A percentile compares a stretch with the other conserved stretches of the same genome.
Evolutionary conservation across 92 coral and sea anemone genomes (phyloP).

Genomic region (Virgularia gustaviana): DNA sequence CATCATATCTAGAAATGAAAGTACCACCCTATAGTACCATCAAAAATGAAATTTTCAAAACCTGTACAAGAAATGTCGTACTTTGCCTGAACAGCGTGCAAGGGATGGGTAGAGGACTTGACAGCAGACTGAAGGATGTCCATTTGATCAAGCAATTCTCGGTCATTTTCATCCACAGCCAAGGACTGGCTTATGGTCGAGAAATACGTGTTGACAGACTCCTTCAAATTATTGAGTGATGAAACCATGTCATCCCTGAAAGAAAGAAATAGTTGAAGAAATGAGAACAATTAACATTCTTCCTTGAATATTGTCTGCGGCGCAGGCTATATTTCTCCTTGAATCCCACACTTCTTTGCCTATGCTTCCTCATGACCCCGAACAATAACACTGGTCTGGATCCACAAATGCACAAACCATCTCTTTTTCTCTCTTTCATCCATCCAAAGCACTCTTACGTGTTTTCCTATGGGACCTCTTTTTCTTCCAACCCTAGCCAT

Average conservation of each 20-base stretch:
- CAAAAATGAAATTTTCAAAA: neutral
- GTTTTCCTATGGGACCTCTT: too few species aligned
- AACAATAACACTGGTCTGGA: too few species aligned
- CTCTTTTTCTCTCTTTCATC: too few species aligned
- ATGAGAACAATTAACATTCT: neutral
- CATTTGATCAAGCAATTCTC: conserved; percentile 79
- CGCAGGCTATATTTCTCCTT: too few species aligned
- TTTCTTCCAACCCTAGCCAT: too few species aligned
- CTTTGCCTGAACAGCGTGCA: conserved; percentile 93
- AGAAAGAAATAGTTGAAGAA: conserved; percentile 6
- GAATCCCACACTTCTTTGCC: too few species aligned
- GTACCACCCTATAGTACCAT: neutral
- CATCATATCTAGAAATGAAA: conserved; percentile 68
- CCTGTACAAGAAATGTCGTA: conserved; percentile 39
- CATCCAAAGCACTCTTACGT: neutral
- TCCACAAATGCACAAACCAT: too few species aligned
- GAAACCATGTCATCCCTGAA: conserved; percentile 82
- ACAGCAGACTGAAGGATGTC: conserved; percentile 79
- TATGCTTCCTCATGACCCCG: too few species aligned
- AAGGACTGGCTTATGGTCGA: conserved; percentile 70
- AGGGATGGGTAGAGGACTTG: conserved; percentile 69
- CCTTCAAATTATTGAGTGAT: conserved; percentile 63
- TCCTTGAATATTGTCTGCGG: neutral
- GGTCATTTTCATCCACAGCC: conserved; percentile 69
- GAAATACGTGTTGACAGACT: conserved; percentile 59